These are phyloP conservation scores for Pogonophryne albipinna DNA, from an alignment of 2,797 vertebrate genomes.

Conservation along the genomic window DNA sequence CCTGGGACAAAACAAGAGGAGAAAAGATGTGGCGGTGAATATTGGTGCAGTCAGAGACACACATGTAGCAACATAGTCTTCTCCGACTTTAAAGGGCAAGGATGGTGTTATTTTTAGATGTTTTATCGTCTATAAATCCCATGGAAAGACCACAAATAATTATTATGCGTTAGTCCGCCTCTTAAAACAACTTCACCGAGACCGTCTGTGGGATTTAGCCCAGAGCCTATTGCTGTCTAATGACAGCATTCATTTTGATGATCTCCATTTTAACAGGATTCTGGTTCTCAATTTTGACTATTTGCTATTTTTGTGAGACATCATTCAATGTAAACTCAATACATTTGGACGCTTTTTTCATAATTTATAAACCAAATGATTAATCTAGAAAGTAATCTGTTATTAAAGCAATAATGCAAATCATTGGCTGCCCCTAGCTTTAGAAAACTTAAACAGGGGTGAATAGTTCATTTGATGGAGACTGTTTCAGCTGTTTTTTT, in stretches of 20 bases:
- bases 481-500: neutral
- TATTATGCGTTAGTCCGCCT: neutral
- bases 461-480: neutral
- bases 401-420: neutral
- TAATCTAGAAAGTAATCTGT: neutral
- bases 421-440: neutral
- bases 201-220: no score
- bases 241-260: neutral
- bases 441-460: neutral
- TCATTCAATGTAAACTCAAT: no score
- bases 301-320: no score
- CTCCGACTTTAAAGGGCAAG: neutral
- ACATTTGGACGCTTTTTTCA: no score
- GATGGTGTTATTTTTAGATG: neutral
- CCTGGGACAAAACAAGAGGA: conserved; percentile 74
- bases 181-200: neutral
- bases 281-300: neutral
- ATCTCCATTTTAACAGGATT: neutral
- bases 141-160: neutral
- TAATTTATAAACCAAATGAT: no score
- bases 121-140: neutral
- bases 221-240: no score
- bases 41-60: neutral
- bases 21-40: neutral
- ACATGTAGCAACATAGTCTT: neutral